phyloP scores from a whole-genome alignment of 2,888 invertebrate species.

The Mantis religiosa region DNA sequence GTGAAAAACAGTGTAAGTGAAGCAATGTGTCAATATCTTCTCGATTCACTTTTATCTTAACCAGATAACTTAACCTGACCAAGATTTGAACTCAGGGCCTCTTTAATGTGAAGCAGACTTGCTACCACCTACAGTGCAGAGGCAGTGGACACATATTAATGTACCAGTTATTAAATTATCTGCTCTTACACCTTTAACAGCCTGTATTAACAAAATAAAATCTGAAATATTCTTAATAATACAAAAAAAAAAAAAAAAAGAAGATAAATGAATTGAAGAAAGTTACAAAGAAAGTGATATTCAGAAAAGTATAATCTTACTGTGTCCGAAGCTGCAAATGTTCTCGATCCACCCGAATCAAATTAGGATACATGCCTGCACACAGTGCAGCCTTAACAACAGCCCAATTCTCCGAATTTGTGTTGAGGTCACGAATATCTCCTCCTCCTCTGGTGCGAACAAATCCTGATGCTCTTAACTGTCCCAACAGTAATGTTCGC shows the following conservation, averaged over 20 bases:
- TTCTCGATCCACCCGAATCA: conserved; percentile 69
- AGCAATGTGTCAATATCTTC: too few species aligned
- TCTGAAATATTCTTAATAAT: too few species aligned
- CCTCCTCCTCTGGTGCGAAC: conserved; percentile 52
- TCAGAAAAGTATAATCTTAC: conserved; percentile 40
- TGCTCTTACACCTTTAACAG: too few species aligned
- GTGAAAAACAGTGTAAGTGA: too few species aligned
- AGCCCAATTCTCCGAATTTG: conserved; percentile 82
- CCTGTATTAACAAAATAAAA: too few species aligned
- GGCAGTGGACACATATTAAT: too few species aligned
- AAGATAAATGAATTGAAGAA: neutral
- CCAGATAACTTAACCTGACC: too few species aligned
- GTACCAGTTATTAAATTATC: too few species aligned
- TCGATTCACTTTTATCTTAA: too few species aligned
- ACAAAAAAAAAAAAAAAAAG: neutral
- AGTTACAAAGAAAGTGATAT: neutral
- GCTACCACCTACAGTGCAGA: too few species aligned
- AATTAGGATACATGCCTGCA: conserved; percentile 86
- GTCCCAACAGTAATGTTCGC: conserved; percentile 76
- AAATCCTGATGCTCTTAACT: conserved; percentile 67
- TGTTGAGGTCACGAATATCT: conserved; percentile 75
- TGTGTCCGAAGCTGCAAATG: conserved; percentile 60
- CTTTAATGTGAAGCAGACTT: too few species aligned
- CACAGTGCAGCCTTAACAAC: conserved; percentile 85
- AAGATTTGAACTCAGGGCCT: too few species aligned